These are phyloP conservation scores for Schrankia costaestrigalis DNA, from an alignment of 2,888 invertebrate genomes.

Conservation along the genomic window DNA sequence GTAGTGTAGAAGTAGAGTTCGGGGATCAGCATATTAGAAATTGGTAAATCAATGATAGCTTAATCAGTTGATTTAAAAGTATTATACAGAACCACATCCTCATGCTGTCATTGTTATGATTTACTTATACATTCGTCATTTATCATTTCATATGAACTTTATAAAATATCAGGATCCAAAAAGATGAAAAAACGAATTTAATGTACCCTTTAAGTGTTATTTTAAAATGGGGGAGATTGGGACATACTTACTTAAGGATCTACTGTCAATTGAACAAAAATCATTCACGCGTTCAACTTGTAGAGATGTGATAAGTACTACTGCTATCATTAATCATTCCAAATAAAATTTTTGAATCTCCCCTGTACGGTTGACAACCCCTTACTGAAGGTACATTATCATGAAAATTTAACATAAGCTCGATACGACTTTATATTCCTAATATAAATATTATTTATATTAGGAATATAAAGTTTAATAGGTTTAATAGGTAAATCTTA, in stretches of 20 bases:
- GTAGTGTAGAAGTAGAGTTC: too few relatives aligned
- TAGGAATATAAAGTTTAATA: too few relatives aligned
- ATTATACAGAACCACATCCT: not conserved
- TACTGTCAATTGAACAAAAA: conserved; percentile 67
- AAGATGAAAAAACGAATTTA: conserved; percentile 44
- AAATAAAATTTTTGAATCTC: conserved; percentile 47
- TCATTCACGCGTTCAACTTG: conserved; percentile 56
- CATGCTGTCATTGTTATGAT: too few relatives aligned
- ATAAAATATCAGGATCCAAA: conserved; percentile 41
- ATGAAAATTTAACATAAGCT: conserved; percentile 20
- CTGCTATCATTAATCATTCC: conserved; percentile 70
- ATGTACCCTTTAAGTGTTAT: conserved; percentile 51
- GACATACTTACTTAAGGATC: conserved; percentile 56
- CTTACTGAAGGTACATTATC: conserved; percentile 27
- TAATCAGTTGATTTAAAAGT: too few relatives aligned
- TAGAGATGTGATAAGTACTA: conserved; percentile 33
- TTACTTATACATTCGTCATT: too few relatives aligned
- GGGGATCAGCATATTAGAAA: too few relatives aligned
- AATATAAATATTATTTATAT: too few relatives aligned
- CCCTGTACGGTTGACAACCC: conserved; percentile 31
- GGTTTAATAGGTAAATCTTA: too few relatives aligned
- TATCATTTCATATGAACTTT: conserved; percentile 45
- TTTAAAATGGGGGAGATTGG: conserved; percentile 43
- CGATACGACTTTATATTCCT: too few relatives aligned
- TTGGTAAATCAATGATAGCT: too few relatives aligned